Evolutionary conservation across 2,888 invertebrate species (phyloP).

Genomic region (Aethes cnicana): DNA sequence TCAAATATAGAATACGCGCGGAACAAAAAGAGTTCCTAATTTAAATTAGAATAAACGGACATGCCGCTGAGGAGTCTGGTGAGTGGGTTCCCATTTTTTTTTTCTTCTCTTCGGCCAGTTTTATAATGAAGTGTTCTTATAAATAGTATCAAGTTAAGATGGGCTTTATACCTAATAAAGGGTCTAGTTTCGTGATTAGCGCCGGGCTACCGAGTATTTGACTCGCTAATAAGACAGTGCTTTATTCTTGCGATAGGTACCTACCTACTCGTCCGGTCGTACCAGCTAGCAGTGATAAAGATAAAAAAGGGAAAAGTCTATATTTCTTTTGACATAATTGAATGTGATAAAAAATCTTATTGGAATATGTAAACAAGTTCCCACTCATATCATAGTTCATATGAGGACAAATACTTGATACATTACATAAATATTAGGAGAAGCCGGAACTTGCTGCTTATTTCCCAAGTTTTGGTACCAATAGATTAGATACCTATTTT

Average conservation of each 20-base stretch:
- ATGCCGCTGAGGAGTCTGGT: constrained; percentile 63
- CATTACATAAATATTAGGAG: no score
- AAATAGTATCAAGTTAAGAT: constrained; percentile 15
- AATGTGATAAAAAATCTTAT: no score
- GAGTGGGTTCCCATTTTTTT: constrained; percentile 44
- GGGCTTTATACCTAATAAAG: constrained; percentile 31
- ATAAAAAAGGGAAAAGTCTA: no score
- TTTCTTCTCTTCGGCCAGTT: constrained; percentile 15
- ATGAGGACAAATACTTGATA: no score
- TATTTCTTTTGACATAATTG: no score
- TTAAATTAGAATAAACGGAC: constrained; percentile 66
- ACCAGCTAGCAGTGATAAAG: constrained; percentile 15
- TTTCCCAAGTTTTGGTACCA: no score
- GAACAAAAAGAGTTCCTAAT: constrained; percentile 63
- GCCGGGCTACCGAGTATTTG: constrained; percentile 24
- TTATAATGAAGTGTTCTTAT: neutral
- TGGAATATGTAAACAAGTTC: no score
- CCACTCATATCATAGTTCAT: no score
- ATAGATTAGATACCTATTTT: no score
- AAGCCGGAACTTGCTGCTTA: no score
- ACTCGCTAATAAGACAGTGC: constrained; percentile 11
- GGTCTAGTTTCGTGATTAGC: constrained; percentile 32
- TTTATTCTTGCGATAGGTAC: constrained; percentile 22
- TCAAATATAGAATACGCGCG: constrained; percentile 44
- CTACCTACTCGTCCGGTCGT: no score